A percentile compares a stretch with the other conserved stretches of the same genome.
Conservation (phyloP, 2,888 invertebrate species). For the Laothoe populi region DNA sequence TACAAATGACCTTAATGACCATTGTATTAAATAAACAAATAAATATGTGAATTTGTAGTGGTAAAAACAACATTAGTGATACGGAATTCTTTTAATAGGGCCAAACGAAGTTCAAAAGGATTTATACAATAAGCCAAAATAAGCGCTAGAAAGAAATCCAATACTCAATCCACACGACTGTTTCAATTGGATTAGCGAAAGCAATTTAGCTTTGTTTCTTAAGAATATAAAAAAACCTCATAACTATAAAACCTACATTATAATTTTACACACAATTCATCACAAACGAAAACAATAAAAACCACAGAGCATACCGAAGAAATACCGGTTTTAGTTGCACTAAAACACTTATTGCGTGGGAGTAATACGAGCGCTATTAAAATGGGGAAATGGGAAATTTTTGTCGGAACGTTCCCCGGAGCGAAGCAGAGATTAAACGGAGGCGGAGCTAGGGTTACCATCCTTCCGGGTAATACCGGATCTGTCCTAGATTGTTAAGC, state of each 20-base stretch:
- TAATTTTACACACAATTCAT: not conserved
- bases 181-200: no score
- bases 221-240: not conserved
- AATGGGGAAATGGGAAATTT: conserved; percentile 46
- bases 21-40: not conserved
- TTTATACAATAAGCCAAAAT: no score
- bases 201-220: not conserved
- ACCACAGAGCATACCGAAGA: conserved; percentile 1
- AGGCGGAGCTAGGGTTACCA: not conserved
- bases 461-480: not conserved
- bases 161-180: no score
- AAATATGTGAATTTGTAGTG: no score
- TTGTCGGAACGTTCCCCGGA: conserved; percentile 19
- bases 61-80: not conserved
- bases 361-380: conserved; percentile 34
- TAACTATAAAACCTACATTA: not conserved
- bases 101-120: not conserved
- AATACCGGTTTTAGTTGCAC: conserved; percentile 10
- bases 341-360: not conserved
- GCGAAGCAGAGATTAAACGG: not conserved
- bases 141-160: no score
- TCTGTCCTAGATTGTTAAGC: not conserved
- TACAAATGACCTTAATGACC: not conserved
- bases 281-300: not conserved
- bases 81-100: not conserved